A percentile compares a stretch with the other conserved stretches of the same genome.
phyloP scores from a whole-genome alignment of 2,797 vertebrate species.

The Ambastaia sidthimunki region DNA sequence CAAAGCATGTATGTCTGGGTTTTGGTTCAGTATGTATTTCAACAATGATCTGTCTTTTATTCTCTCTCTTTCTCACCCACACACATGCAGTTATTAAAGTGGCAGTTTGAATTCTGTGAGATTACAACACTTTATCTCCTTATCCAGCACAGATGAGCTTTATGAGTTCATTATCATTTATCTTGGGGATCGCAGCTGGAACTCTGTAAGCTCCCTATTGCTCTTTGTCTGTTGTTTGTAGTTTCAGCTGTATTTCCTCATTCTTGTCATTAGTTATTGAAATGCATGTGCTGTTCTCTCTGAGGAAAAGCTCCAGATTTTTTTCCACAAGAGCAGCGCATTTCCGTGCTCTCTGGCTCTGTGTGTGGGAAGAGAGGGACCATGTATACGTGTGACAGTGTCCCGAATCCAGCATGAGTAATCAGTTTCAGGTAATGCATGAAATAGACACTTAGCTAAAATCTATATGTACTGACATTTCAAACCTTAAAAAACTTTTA shows the following conservation, averaged over 20 bases:
- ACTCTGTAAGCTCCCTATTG: slow-evolving; percentile 54
- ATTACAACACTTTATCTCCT: slow-evolving; percentile 50
- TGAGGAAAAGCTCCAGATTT: slow-evolving; percentile 76
- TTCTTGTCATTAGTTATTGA: slow-evolving; percentile 74
- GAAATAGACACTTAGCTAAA: not conserved
- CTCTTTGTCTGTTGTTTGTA: slow-evolving; percentile 40
- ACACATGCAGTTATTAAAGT: slow-evolving; percentile 45
- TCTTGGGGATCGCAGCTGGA: slow-evolving; percentile 69
- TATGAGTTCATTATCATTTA: slow-evolving; percentile 75
- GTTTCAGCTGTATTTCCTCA: slow-evolving; percentile 50
- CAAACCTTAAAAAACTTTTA: not conserved
- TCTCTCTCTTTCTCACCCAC: slow-evolving; percentile 13
- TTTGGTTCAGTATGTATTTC: not conserved
- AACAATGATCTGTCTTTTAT: slow-evolving; percentile 18
- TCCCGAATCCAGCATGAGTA: slow-evolving; percentile 2
- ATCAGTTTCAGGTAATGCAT: not conserved
- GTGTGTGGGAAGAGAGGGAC: slow-evolving; percentile 2
- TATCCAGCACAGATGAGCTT: slow-evolving; percentile 49
- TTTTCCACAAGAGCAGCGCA: not conserved
- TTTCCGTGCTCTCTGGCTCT: not conserved
- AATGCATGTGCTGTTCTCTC: slow-evolving; percentile 80
- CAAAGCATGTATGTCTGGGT: not conserved
- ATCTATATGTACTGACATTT: slow-evolving; percentile 5
- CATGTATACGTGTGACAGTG: not conserved
- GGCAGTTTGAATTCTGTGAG: slow-evolving; percentile 38